These are phyloP conservation scores for Amorpha juglandis DNA, from an alignment of 2,888 invertebrate species.

Conservation along the genomic window DNA sequence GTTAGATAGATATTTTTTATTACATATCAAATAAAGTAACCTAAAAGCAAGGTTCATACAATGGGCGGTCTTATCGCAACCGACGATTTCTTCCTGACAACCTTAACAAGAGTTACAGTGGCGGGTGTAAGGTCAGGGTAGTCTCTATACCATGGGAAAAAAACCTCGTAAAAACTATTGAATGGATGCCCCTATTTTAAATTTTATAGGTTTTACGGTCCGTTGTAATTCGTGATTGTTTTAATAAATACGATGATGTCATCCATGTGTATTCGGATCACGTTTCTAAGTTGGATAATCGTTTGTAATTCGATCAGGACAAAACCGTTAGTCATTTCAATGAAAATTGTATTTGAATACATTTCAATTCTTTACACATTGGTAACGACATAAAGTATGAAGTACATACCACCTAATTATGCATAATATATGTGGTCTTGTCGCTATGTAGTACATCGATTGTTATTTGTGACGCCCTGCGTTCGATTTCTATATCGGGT, in stretches of 20 bases:
- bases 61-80: too few relatives aligned
- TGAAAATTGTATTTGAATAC: constrained; percentile 6
- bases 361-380: neutral
- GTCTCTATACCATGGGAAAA: too few relatives aligned
- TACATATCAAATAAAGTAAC: too few relatives aligned
- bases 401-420: neutral
- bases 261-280: neutral
- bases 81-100: too few relatives aligned
- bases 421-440: neutral
- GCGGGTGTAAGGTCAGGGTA: too few relatives aligned
- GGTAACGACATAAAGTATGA: neutral
- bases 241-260: constrained; percentile 1
- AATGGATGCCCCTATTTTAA: neutral
- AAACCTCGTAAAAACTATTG: too few relatives aligned
- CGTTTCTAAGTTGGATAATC: constrained; percentile 1
- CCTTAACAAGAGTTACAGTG: too few relatives aligned
- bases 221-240: constrained; percentile 21
- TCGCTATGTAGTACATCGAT: too few relatives aligned
- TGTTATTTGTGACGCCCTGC: too few relatives aligned
- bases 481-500: too few relatives aligned
- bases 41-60: too few relatives aligned
- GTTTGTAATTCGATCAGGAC: constrained; percentile 16
- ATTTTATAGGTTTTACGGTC: constrained; percentile 6
- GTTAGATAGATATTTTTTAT: too few relatives aligned
- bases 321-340: constrained; percentile 12